Evolutionary conservation across 2,113 vertebrate genomes (phyloP), one percentile per base, ranked within the genome.

Genomic region (Regulus satrapa): DNA sequence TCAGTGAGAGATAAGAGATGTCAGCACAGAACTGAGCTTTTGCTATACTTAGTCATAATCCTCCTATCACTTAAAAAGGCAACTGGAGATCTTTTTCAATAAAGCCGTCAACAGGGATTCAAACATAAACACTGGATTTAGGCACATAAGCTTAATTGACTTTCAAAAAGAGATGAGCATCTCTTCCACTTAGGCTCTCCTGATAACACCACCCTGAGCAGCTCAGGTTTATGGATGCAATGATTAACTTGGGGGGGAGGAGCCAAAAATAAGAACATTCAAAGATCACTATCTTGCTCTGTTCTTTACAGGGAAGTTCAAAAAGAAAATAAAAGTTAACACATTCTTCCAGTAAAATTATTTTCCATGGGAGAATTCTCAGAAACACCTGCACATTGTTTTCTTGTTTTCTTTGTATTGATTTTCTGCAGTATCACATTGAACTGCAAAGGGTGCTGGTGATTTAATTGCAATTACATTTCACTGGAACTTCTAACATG

Each of bases 61-160:
- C 81, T 78, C 56, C 89, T 81, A 87, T 79, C 85, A 66, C 58
- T 92, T 94, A 66, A 95, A 85, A 92, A 84, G 94, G 66, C 66
- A 89, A 69, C 61, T 49, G 31, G 79, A 92, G 77, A 94, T 88
- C 73, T 94, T 79, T 79, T 89, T 96, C 88, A 87, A 72, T 93
- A 85, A 79, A 91, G 59, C 38, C 74, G 76, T 88, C 6, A 2
- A 68, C 74, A 71, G 75, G 52, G 82, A 89, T 88, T 94, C 71
- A 56, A 48, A 67, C 71, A 88, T 31, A 63, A 95, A 63, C 41
- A 45, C 59, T 68, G 72, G 89, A 89, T 80, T 95, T 93, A 88
- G 67, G 55, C 68, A 81, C 68, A 48, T 51, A 80, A 92, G 78
- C 68, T 74, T 94, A 93, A 95, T 14, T 93, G 87, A 95, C 90